phyloP scores from a whole-genome alignment of 2,797 vertebrate species.

The Podarcis lilfordi region DNA sequence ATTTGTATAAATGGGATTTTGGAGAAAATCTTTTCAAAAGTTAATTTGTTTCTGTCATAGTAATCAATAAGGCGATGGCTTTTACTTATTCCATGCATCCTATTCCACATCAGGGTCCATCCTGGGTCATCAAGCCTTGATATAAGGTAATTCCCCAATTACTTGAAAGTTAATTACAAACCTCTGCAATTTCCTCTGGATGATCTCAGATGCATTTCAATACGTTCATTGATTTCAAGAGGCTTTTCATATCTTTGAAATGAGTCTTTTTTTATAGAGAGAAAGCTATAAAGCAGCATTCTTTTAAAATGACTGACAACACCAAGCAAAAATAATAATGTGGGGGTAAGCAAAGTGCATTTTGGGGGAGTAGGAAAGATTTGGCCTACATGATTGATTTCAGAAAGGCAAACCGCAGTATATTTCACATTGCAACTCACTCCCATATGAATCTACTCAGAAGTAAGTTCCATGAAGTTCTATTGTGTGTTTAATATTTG shows the following conservation, averaged over 20 bases:
- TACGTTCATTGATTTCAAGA: not conserved
- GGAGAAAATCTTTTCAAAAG: not conserved
- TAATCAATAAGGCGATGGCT: not conserved
- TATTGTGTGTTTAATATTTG: too few species aligned
- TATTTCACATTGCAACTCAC: too few species aligned
- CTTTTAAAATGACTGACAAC: not conserved
- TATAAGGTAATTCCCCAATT: conserved; percentile 6
- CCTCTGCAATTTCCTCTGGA: conserved; percentile 1
- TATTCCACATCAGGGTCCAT: not conserved
- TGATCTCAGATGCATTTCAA: not conserved
- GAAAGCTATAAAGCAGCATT: not conserved
- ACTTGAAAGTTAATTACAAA: conserved; percentile 16
- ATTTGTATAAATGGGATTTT: not conserved
- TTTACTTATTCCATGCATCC: not conserved
- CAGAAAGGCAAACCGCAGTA: too few species aligned
- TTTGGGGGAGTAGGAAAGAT: not conserved
- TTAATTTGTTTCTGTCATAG: conserved; percentile 17
- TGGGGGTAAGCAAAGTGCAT: not conserved
- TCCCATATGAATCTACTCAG: too few species aligned
- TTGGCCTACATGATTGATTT: too few species aligned
- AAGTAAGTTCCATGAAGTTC: too few species aligned
- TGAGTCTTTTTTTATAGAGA: not conserved
- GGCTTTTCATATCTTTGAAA: not conserved
- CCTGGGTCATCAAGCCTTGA: not conserved
- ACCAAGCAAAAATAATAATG: not conserved